A percentile compares a stretch with the other conserved stretches of the same genome.
Evolutionary conservation across 2,797 vertebrate genomes (phyloP).

Genomic region (Florisuga fusca): DNA sequence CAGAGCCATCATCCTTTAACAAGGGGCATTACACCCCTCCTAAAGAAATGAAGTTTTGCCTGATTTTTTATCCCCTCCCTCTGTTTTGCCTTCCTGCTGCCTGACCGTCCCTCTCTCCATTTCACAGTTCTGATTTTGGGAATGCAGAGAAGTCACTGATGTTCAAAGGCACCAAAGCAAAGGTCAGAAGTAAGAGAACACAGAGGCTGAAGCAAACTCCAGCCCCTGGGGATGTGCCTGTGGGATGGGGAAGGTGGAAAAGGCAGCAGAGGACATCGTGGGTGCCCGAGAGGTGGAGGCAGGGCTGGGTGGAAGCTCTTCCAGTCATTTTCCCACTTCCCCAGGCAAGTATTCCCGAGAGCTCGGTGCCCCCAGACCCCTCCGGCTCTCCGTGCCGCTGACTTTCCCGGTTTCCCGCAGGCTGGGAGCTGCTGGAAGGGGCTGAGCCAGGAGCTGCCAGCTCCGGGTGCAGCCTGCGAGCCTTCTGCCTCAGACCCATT

Average conservation of each 20-base stretch:
- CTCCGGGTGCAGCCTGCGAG: slow-evolving; percentile 14
- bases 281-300: background rate
- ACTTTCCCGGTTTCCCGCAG: background rate
- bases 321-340: background rate
- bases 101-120: background rate
- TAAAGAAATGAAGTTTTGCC: background rate
- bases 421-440: background rate
- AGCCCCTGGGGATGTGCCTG: rapidly evolving
- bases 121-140: too few species aligned
- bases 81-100: background rate
- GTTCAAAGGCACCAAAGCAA: background rate
- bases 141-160: background rate
- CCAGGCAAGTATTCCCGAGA: background rate
- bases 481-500: background rate
- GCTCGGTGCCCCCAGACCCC: background rate
- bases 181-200: background rate
- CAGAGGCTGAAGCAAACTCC: background rate
- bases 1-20: background rate
- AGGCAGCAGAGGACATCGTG: rapidly evolving
- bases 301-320: rapidly evolving
- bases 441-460: slow-evolving; percentile 8
- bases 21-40: background rate
- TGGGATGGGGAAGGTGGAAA: background rate
- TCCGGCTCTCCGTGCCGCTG: background rate
- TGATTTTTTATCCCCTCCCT: too few species aligned